These are phyloP conservation scores for Ischnus inquisitorius DNA, from an alignment of 2,888 invertebrate genomes.

Conservation along the genomic window DNA sequence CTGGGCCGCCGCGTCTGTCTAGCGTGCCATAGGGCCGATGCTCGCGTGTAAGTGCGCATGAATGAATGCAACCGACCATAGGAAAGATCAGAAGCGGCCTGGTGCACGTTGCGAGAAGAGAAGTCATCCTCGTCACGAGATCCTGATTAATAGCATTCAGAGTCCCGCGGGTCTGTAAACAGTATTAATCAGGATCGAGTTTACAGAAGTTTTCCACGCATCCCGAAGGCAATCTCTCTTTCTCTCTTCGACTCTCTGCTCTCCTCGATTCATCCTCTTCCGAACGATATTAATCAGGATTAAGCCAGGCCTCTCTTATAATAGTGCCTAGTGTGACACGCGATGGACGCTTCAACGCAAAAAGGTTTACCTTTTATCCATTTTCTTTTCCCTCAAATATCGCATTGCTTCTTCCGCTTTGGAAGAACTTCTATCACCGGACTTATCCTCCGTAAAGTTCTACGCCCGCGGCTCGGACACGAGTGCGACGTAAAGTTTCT, in stretches of 20 bases:
- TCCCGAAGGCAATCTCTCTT: slow-evolving; percentile 30
- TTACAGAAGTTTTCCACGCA: slow-evolving; percentile 68
- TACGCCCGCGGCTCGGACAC: neutral
- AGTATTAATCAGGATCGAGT: slow-evolving; percentile 81
- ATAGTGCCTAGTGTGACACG: slow-evolving; percentile 20
- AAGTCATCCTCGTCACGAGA: slow-evolving; percentile 62
- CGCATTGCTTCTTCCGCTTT: neutral
- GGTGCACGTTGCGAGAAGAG: slow-evolving; percentile 14
- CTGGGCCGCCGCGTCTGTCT: slow-evolving; percentile 10
- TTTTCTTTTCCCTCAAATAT: slow-evolving; percentile 10
- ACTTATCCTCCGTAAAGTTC: neutral
- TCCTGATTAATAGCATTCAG: slow-evolving; percentile 77
- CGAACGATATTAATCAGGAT: slow-evolving; percentile 78
- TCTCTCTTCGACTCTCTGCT: slow-evolving; percentile 23
- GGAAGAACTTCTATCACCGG: neutral
- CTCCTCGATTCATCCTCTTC: slow-evolving; percentile 68
- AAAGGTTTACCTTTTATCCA: neutral
- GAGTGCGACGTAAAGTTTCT: slow-evolving; percentile 4
- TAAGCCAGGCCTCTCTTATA: slow-evolving; percentile 37
- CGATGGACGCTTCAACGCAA: slow-evolving; percentile 18
- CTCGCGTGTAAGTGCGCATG: slow-evolving; percentile 16
- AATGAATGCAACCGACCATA: slow-evolving; percentile 20
- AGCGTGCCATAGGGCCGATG: neutral
- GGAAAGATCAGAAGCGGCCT: slow-evolving; percentile 25
- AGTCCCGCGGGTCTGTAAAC: slow-evolving; percentile 74